These are phyloP conservation scores for Crotalus viridis DNA, from an alignment of 2,113 vertebrate genomes.

Conservation along the genomic window DNA sequence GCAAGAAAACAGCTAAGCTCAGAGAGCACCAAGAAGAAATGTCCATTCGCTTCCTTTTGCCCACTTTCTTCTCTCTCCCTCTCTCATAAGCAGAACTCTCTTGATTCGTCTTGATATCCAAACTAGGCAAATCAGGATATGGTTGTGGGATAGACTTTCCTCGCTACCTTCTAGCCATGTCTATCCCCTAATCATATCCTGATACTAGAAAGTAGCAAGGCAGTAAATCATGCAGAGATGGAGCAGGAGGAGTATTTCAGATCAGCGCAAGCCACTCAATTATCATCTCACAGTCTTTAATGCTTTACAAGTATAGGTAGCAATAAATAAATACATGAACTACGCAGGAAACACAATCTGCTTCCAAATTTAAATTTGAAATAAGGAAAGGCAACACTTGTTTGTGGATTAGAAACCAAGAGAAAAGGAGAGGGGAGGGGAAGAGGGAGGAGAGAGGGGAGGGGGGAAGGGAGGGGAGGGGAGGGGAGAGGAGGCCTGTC, in stretches of 20 bases:
- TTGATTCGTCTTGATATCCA: neutral
- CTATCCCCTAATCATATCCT: neutral
- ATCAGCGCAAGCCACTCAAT: neutral
- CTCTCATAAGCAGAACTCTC: neutral
- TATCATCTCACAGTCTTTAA: neutral
- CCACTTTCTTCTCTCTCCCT: neutral
- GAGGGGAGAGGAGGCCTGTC: neutral
- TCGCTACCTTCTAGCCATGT: neutral
- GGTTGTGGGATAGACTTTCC: neutral
- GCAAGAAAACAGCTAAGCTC: no score
- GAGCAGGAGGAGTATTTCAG: neutral
- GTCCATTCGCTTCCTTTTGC: neutral
- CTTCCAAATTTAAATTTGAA: neutral
- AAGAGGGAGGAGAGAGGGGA: rapidly evolving
- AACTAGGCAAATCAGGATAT: neutral
- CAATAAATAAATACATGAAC: neutral
- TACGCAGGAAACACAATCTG: neutral
- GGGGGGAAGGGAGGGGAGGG: neutral
- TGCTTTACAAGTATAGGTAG: neutral
- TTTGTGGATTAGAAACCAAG: neutral
- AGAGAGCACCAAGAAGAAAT: neutral
- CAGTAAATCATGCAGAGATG: neutral
- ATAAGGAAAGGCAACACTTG: neutral
- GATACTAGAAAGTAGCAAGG: neutral
- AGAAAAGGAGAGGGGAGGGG: neutral